Evolutionary conservation across 2,888 invertebrate species (phyloP).

Genomic region (Sialis lutaria): DNA sequence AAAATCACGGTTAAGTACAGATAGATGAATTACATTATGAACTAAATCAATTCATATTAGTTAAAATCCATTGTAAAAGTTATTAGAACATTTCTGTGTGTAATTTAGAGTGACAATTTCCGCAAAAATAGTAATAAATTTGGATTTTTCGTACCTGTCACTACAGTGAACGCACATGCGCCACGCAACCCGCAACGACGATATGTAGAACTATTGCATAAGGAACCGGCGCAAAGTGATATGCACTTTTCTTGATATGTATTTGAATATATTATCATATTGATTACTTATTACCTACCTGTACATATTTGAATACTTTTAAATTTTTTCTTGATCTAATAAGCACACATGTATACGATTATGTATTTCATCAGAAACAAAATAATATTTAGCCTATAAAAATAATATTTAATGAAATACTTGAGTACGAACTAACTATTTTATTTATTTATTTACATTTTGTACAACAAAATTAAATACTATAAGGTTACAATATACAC

Average conservation of each 20-base stretch:
- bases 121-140: background rate
- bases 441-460: background rate
- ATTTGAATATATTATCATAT: no score
- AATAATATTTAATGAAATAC: background rate
- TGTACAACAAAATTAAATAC: background rate
- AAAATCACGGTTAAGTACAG: no score
- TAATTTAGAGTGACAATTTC: no score
- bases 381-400: background rate
- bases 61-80: no score
- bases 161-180: slow-evolving; percentile 1
- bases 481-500: background rate
- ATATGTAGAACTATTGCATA: background rate
- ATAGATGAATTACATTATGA: no score
- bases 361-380: background rate
- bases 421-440: background rate
- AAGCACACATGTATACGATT: background rate
- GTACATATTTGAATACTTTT: no score
- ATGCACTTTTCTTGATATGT: no score
- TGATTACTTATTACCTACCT: no score
- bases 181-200: slow-evolving; percentile 3
- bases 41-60: no score
- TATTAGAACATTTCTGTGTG: no score
- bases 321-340: no score
- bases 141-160: background rate
- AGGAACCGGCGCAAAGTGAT: background rate